Evolutionary conservation across 1,140 invertebrate species (phyloP), one percentile per base, ranked within the genome.

Genomic region (Brachionus rubens): DNA sequence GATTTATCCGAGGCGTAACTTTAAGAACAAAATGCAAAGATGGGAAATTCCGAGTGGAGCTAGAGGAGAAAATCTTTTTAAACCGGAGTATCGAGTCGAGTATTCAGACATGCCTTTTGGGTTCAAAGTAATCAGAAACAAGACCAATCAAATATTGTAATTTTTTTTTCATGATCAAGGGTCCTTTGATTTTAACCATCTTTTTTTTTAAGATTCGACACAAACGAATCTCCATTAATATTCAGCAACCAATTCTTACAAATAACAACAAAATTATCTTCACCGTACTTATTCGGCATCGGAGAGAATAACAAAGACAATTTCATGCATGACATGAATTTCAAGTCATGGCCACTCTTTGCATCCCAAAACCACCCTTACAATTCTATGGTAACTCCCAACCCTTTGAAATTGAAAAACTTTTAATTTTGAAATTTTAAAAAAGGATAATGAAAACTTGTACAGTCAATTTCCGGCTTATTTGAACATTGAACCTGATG

Each of bases 391-490:
- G 68, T 72, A 56, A 19, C 33, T 36, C 9, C 9, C 9, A 36
- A 5, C 33, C 3, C 9, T 59, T 48, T 48, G 0, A 14, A 52
- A 52, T 24, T 21, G 14, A 65, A 10, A 65, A 14, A 24, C 0
- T 24, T 67, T 67, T 47, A 40, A 40, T 67, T 1, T 68, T 46
- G 9, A 28, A 24, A 46, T 59, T 36, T 41, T 16, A 43, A 16
- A 10, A 24, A 1, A 62, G 52, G 28, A 47, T 12, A 76, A 56
- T 14, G 30, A 28, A 19, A 76, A 76, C 56, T 62, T 76, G 21
- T 76, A 76, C 54, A 59, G 72, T 30, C 48, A 54, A 56, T 59
- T 56, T 47, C 72, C 92, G 1, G 92, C 92, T 84, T 92, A 91
- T 80, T 81, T 93, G 80, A 83, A 82, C 14, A 68, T 88, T 14